Evolutionary conservation across 2,888 invertebrate genomes (phyloP).

Genomic region (Drosophila setosimentum): DNA sequence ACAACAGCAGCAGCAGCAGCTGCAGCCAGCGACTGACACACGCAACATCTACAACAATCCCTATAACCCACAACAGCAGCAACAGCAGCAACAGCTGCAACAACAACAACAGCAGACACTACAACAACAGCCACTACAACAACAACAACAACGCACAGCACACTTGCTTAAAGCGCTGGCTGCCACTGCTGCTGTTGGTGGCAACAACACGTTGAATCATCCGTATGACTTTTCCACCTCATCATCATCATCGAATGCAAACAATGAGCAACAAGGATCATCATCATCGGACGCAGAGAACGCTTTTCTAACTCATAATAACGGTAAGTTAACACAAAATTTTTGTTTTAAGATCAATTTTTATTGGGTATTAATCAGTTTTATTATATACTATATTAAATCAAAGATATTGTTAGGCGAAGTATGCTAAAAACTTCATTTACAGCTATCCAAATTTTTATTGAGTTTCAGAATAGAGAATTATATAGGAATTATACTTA

Average conservation of each 20-base stretch:
- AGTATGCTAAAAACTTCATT: background rate
- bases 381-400: background rate
- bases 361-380: background rate
- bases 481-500: background rate
- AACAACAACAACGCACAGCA: slow-evolving; percentile 77
- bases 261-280: slow-evolving; percentile 83
- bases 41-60: slow-evolving; percentile 87
- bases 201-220: slow-evolving; percentile 68
- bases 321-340: slow-evolving; percentile 67
- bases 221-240: slow-evolving; percentile 83
- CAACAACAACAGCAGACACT: slow-evolving; percentile 4
- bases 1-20: slow-evolving; percentile 82
- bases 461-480: background rate
- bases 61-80: slow-evolving; percentile 84
- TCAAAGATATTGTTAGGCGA: background rate
- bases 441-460: background rate
- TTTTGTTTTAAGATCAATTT: background rate
- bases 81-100: slow-evolving; percentile 48
- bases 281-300: slow-evolving; percentile 87
- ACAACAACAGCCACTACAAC: slow-evolving; percentile 80
- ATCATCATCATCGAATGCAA: slow-evolving; percentile 75
- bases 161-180: slow-evolving; percentile 82
- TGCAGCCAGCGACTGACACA: slow-evolving; percentile 85
- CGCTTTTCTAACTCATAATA: slow-evolving; percentile 89
- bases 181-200: slow-evolving; percentile 65